A percentile compares a stretch with the other conserved stretches of the same genome.
Conservation (phyloP, 2,797 vertebrate genomes). For the Uromys caudimaculatus region DNA sequence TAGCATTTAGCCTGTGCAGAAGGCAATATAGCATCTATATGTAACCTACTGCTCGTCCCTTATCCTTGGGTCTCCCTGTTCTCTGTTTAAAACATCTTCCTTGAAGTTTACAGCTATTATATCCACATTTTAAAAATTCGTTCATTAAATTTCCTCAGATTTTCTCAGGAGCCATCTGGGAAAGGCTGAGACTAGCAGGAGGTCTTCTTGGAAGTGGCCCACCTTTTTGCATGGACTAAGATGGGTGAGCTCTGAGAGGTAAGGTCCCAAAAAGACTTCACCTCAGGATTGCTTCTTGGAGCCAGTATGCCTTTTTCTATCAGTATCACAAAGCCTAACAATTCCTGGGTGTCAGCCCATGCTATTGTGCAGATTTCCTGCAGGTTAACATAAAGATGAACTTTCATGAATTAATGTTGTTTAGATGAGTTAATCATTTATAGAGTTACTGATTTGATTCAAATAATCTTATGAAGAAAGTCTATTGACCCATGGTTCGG, state of each 20-base stretch:
- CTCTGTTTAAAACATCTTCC: not conserved
- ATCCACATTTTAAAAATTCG: constrained; percentile 3
- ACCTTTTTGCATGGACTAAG: too few relatives aligned
- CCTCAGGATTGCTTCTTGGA: too few relatives aligned
- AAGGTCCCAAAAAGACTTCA: too few relatives aligned
- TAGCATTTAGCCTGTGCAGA: constrained; percentile 13
- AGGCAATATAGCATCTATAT: not conserved
- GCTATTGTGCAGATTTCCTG: not conserved
- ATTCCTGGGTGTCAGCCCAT: not conserved
- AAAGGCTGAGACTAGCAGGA: too few relatives aligned
- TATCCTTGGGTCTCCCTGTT: not conserved
- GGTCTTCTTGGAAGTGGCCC: too few relatives aligned
- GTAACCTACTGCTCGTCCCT: not conserved
- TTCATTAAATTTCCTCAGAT: constrained; percentile 33
- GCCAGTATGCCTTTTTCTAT: too few relatives aligned
- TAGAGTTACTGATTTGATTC: not conserved
- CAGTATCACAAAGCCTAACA: not conserved
- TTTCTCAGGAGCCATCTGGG: too few relatives aligned
- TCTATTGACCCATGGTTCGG: too few relatives aligned
- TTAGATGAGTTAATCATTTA: not conserved
- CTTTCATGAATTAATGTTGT: not conserved
- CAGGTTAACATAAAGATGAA: not conserved
- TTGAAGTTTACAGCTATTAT: not conserved
- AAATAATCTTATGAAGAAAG: not conserved
- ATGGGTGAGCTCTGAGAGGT: too few relatives aligned